Base-by-base conservation (phyloP, 35 echinoderm and acorn worm species). In the Apostichopus parvimensis region DNA sequence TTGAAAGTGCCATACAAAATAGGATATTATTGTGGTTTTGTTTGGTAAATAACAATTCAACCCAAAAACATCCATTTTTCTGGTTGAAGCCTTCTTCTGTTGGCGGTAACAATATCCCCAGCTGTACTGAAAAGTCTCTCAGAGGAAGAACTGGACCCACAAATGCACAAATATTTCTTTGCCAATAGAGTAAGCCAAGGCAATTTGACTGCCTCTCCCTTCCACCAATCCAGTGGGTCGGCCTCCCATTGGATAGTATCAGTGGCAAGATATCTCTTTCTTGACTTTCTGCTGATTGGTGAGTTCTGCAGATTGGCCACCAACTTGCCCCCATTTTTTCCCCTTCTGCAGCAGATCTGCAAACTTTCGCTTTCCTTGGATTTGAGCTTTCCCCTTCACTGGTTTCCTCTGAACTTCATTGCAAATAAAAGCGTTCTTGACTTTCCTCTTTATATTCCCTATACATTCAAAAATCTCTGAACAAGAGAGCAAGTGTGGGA, bases 101-200 rank as follows among this genome's bases (percentile, higher is more conserved):
- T 28, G 26, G 26, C 26, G 26, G 26, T 28, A 28, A 28, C 26
- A 28, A 28, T 28, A 28, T 28, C 26, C 26, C 26, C 26, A 28
- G 26, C 26, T 28, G 26, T 28, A 28, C 26, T 28, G 26, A 28
- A 28, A 28, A 28, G 26, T 28, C 26, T 0, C 26, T 28, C 26
- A 28, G 26, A 28, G 26, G 26, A 28, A 28, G 26, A 28, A 28
- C 26, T 28, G 26, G 26, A 28, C 26, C 26, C 26, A 28, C 26
- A 28, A 28, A 28, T 28, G 1, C 26, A 28, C 26, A 28, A 28
- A 28, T 28, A 28, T 77, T 77, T 90, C 18, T 52, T 6, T 73
- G 87, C 87, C 8, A 90, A 26, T 34, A 90, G 71, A 53, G 87
- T 24, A 90, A 90, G 87, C 87, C 87, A 73, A 11, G 87, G 87